Evolutionary conservation across 1,140 invertebrate genomes (phyloP).

Genomic region (Drosophila erecta): DNA sequence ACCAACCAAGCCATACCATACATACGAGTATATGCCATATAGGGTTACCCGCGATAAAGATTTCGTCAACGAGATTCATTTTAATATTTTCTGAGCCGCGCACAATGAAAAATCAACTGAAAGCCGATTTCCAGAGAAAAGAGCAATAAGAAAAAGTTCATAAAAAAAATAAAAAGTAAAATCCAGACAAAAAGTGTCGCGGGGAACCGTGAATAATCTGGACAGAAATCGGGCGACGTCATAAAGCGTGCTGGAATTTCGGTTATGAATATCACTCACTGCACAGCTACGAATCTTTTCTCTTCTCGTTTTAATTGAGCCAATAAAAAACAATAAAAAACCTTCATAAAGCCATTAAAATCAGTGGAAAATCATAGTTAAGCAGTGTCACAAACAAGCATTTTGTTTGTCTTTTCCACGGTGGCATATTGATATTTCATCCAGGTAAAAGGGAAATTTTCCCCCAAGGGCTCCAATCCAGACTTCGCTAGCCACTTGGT

Average conservation of each 20-base stretch:
- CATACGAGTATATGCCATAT: slow-evolving; percentile 5
- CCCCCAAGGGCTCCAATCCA: slow-evolving; percentile 38
- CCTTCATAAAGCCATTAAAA: slow-evolving; percentile 68
- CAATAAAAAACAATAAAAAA: slow-evolving; percentile 69
- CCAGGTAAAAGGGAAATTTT: slow-evolving; percentile 37
- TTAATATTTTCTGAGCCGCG: slow-evolving; percentile 66
- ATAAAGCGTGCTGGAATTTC: slow-evolving; percentile 81
- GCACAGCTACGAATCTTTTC: slow-evolving; percentile 17
- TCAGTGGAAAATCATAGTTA: slow-evolving; percentile 53
- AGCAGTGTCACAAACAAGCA: slow-evolving; percentile 32
- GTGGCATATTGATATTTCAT: slow-evolving; percentile 70
- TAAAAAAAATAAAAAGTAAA: slow-evolving; percentile 23
- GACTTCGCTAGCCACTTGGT: slow-evolving; percentile 63
- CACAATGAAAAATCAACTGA: slow-evolving; percentile 75
- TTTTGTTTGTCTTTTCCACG: slow-evolving; percentile 71
- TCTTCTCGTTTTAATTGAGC: slow-evolving; percentile 63
- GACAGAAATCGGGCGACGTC: slow-evolving; percentile 61
- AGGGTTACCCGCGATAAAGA: slow-evolving; percentile 54
- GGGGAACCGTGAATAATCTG: slow-evolving; percentile 45
- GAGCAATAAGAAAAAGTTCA: slow-evolving; percentile 48
- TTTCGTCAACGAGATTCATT: slow-evolving; percentile 70
- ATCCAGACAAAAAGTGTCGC: slow-evolving; percentile 29
- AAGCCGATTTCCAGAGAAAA: slow-evolving; percentile 79
- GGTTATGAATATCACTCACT: slow-evolving; percentile 61
- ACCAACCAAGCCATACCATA: neutral